These are phyloP conservation scores for Clarias laeviceps DNA, from an alignment of 2,797 vertebrate species.

Conservation along the genomic window DNA sequence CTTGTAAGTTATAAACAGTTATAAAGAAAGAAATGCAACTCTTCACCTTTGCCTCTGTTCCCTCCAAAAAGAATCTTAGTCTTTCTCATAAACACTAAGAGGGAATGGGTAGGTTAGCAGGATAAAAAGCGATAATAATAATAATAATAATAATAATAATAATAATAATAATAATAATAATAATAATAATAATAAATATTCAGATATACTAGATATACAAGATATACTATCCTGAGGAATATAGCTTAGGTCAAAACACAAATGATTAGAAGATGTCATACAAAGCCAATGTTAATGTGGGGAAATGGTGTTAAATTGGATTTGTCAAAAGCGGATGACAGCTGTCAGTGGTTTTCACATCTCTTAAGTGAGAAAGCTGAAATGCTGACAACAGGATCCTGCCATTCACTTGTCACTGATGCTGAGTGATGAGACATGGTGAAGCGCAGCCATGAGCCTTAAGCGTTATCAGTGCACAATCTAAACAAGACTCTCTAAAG, in stretches of 20 bases:
- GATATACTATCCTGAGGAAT: background rate
- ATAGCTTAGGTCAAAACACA: constrained; percentile 34
- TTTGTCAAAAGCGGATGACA: constrained; percentile 20
- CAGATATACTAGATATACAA: background rate
- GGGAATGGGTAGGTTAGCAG: background rate
- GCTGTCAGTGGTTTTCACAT: background rate
- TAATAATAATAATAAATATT: background rate
- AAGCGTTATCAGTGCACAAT: background rate
- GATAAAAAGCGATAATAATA: no score
- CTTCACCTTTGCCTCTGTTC: constrained; percentile 22
- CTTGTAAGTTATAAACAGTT: background rate
- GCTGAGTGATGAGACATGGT: background rate
- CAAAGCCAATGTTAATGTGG: constrained; percentile 19
- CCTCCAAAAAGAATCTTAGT: background rate
- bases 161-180: no score
- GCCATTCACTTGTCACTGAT: constrained; percentile 21
- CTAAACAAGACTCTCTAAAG: background rate
- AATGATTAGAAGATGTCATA: constrained; percentile 20
- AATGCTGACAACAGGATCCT: constrained; percentile 29
- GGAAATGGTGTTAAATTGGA: constrained; percentile 9
- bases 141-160: no score
- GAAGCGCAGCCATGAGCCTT: background rate
- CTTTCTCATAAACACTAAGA: constrained; percentile 10
- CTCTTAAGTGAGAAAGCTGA: constrained; percentile 14
- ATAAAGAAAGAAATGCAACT: constrained; percentile 8